Evolutionary conservation across 1,140 invertebrate genomes (phyloP), one percentile per base, ranked within the genome.

Genomic region (Hyles vespertilio): DNA sequence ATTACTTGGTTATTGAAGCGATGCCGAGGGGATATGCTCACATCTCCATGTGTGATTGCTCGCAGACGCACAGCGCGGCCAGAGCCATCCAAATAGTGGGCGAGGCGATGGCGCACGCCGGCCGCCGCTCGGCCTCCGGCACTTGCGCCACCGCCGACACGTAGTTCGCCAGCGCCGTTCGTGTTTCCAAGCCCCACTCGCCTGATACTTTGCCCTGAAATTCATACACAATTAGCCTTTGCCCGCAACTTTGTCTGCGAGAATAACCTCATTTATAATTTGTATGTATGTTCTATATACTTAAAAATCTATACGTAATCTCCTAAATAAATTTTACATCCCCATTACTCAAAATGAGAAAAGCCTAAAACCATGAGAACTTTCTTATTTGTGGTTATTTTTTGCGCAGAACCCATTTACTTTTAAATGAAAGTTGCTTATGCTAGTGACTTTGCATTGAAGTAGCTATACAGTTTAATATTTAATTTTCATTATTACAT

Each of bases 81-180:
- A 99, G 87, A 0, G 97, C 95, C 51, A 99, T 81, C 98, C 98
- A 99, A 6, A 98, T 87, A 11, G 95, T 94, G 3, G 97, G 94
- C 51, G 94, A 94, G 67, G 92, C 92, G 43, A 98, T 91, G 84
- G 97, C 98, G 58, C 93, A 91, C 43, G 91, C 87, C 0, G 96
- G 95, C 22, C 90, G 89, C 59, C 97, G 91, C 54, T 94, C 92
- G 45, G 90, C 89, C 69, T 97, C 96, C 60, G 93, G 92, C 22
- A 98, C 80, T 68, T 94, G 93, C 0, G 97, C 97, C 9, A 99
- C 87, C 79, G 95, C 94, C 34, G 97, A 77, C 65, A 98, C 96
- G 66, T 96, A 96, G 71, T 97, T 95, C 0, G 97, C 96, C 40
- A 99, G 94, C n/a, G 96, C 95, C 47, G 94, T 93, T 84, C 98